These are phyloP conservation scores for Neopipo cinnamomea DNA, from an alignment of 2,113 vertebrate species.

Conservation along the genomic window DNA sequence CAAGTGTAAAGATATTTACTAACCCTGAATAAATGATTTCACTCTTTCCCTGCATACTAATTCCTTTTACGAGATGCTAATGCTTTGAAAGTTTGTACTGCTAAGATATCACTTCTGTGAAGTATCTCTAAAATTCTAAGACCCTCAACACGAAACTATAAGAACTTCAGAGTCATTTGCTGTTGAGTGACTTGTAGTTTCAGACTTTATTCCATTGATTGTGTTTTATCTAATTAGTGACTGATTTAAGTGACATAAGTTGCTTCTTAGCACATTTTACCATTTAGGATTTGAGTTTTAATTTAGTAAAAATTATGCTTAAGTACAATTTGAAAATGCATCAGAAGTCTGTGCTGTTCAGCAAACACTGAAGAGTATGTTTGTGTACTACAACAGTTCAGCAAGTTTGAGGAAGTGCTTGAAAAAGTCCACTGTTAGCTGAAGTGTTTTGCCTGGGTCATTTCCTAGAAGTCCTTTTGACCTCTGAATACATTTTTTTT, in stretches of 20 bases:
- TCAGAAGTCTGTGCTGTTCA: neutral
- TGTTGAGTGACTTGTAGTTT: neutral
- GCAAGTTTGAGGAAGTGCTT: neutral
- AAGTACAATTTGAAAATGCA: neutral
- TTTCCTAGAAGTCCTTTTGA: slow-evolving; percentile 46
- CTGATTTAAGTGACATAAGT: neutral
- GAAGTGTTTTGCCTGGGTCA: slow-evolving; percentile 13
- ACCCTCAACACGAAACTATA: neutral
- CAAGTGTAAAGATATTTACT: neutral
- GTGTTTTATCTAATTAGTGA: neutral
- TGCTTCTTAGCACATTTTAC: neutral
- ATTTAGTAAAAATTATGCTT: neutral
- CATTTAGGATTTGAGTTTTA: neutral
- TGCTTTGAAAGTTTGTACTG: neutral
- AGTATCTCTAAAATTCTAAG: neutral
- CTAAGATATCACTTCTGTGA: neutral
- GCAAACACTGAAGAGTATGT: neutral
- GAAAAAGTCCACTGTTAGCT: neutral
- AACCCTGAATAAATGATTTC: neutral
- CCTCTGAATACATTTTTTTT: slow-evolving; percentile 17
- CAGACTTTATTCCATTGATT: neutral
- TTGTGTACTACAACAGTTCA: neutral
- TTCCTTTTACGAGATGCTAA: neutral
- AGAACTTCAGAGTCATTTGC: neutral
- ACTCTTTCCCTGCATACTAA: neutral